phyloP scores from a whole-genome alignment of 2,797 vertebrate genomes.

The Chelidonichthys spinosus region DNA sequence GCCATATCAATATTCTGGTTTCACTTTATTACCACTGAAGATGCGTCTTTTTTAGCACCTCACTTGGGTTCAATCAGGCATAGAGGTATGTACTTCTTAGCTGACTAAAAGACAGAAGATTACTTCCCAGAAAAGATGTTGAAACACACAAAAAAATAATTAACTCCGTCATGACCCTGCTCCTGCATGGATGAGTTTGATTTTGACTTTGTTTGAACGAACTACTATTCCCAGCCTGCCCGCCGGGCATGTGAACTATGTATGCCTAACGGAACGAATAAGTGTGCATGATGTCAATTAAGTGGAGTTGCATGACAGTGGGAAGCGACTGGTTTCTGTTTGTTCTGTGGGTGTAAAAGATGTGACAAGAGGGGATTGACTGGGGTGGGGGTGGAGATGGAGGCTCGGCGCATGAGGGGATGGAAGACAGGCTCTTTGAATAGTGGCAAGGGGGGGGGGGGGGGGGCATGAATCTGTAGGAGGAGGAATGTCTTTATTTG shows the following conservation, averaged over 20 bases:
- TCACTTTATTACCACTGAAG: constrained; percentile 38
- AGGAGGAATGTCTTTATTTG: constrained; percentile 1
- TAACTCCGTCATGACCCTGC: constrained; percentile 61
- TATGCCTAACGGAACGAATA: constrained; percentile 49
- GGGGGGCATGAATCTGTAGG: constrained; percentile 52
- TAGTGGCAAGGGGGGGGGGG: not conserved
- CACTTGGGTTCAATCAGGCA: constrained; percentile 43
- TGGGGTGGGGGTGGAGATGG: constrained; percentile 28
- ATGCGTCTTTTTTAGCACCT: constrained; percentile 27
- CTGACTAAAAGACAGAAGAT: constrained; percentile 4
- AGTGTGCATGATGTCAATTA: constrained; percentile 74
- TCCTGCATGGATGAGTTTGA: constrained; percentile 77
- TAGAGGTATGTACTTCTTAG: constrained; percentile 61
- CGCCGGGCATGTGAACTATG: constrained; percentile 64
- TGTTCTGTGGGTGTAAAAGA: constrained; percentile 60
- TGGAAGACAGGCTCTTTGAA: constrained; percentile 51
- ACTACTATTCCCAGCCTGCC: constrained; percentile 59
- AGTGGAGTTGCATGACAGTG: constrained; percentile 77
- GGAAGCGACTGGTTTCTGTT: constrained; percentile 59
- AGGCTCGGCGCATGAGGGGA: constrained; percentile 57
- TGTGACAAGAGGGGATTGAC: constrained; percentile 25
- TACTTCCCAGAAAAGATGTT: not conserved
- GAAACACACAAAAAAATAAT: not conserved
- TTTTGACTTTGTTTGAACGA: constrained; percentile 55
- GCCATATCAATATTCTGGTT: constrained; percentile 24